Evolutionary conservation across 2,888 invertebrate genomes (phyloP), one percentile per base, ranked within the genome.

Genomic region (Sthenelais limicola): DNA sequence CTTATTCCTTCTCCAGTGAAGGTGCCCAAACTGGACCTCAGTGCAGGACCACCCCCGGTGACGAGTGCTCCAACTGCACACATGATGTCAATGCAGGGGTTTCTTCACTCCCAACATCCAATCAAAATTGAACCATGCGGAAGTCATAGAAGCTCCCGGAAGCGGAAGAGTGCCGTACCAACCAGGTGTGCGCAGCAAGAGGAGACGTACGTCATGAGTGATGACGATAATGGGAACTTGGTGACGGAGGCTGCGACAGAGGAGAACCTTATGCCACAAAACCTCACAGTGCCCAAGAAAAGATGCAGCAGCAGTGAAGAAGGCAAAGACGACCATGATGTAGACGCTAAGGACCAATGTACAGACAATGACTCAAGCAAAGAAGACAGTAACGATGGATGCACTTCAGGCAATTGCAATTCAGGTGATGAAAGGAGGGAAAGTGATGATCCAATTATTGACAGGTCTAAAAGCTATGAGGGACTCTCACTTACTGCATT

Each of bases 111-210:
- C n/a, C 26, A 51, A 28, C 48, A n/a, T 28, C 68, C 18, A 9
- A 48, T 67, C 67, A 70, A 54, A n/a, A 24, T 24, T 15, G 70
- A 70, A 30, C 30, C 67, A n/a, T 15, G 26, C 26, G 35, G 26
- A 28, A 26, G 66, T 15, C 32, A 24, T 15, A 54, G 70, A 35
- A 71, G 71, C 43, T 38, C 62, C 21, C 47, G 58, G 3, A 76
- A 76, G 32, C 74, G 86, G 66, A 86, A 86, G 76, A 84, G 83
- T 72, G 81, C 81, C 43, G 80, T 80, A 30, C 86, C 86, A 7
- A 85, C 83, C 18, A 74, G 85, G 21, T 84, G 82, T 76, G 81
- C 85, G 4, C 84, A 82, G 71, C 68, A 62, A 9, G 81, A 81
- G 43, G 82, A 82, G 33, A 75, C 74, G 54, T 78, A 68, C 48